These are phyloP conservation scores for Rissa tridactyla DNA, from an alignment of 2,113 vertebrate species.

Conservation along the genomic window DNA sequence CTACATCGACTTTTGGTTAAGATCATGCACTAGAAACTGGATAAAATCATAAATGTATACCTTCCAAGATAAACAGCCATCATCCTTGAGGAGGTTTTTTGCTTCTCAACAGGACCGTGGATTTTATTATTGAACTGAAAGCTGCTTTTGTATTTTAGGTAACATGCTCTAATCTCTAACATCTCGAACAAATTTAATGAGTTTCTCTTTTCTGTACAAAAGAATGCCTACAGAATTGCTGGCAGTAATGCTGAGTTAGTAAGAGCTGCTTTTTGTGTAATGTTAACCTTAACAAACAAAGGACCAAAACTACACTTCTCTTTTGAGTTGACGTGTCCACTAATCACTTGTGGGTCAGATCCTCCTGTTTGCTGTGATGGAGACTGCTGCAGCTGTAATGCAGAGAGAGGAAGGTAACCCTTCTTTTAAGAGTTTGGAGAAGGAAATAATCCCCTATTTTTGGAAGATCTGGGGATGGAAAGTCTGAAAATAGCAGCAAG, in stretches of 20 bases:
- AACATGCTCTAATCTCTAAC: neutral
- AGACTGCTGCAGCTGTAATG: constrained; percentile 17
- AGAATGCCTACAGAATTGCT: neutral
- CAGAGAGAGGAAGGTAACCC: neutral
- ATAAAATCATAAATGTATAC: neutral
- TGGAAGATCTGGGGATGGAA: neutral
- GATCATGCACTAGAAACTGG: neutral
- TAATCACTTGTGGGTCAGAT: neutral
- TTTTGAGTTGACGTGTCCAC: neutral
- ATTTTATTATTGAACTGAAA: neutral
- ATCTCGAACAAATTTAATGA: neutral
- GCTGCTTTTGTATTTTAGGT: neutral
- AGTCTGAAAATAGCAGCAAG: neutral
- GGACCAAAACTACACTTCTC: neutral
- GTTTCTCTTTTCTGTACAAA: neutral
- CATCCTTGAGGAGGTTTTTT: neutral
- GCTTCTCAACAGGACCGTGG: neutral
- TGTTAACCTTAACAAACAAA: neutral
- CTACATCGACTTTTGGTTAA: neutral
- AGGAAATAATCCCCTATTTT: neutral
- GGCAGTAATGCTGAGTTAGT: neutral
- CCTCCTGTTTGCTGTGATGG: neutral
- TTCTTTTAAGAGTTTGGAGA: neutral
- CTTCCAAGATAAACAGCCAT: neutral
- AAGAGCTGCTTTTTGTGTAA: neutral